phyloP scores from a whole-genome alignment of 2,888 invertebrate genomes.

The Ophion obscuratus region DNA sequence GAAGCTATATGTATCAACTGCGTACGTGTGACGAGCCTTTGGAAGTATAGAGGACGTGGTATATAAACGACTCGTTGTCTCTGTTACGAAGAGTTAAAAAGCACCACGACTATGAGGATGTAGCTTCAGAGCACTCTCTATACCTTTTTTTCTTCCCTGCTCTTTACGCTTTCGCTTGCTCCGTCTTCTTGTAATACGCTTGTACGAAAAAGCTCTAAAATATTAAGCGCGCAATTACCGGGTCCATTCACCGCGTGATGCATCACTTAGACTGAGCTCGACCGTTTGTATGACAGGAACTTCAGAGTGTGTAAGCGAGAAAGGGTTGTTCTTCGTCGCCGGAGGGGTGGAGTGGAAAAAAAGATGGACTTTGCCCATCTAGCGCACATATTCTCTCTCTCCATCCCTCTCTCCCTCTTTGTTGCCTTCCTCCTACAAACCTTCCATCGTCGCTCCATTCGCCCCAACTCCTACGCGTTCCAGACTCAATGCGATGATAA shows the following conservation, averaged over 20 bases:
- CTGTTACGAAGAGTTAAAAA: constrained; percentile 54
- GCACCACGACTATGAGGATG: constrained; percentile 49
- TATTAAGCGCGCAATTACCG: constrained; percentile 84
- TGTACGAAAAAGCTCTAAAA: constrained; percentile 81
- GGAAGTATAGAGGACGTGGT: constrained; percentile 38
- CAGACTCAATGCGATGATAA: constrained; percentile 81
- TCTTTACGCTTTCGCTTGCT: constrained; percentile 46
- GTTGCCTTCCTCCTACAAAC: constrained; percentile 40
- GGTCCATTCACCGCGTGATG: constrained; percentile 82
- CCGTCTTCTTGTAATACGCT: constrained; percentile 77
- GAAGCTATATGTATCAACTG: constrained; percentile 18
- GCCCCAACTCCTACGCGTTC: constrained; percentile 71
- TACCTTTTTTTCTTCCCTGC: constrained; percentile 54
- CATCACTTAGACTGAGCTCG: constrained; percentile 74
- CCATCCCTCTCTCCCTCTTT: constrained; percentile 26
- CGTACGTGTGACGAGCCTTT: constrained; percentile 35
- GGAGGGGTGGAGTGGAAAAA: constrained; percentile 43
- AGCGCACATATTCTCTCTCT: constrained; percentile 66
- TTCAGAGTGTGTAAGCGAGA: constrained; percentile 57
- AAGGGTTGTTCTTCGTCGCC: constrained; percentile 62
- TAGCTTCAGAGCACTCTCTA: constrained; percentile 53
- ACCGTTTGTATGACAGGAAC: constrained; percentile 55
- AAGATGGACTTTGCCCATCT: constrained; percentile 71
- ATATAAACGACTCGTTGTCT: constrained; percentile 59
- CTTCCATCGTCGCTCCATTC: constrained; percentile 42